Base-by-base conservation (phyloP, 2,113 vertebrate genomes). In the Nycticryphes semicollaris region DNA sequence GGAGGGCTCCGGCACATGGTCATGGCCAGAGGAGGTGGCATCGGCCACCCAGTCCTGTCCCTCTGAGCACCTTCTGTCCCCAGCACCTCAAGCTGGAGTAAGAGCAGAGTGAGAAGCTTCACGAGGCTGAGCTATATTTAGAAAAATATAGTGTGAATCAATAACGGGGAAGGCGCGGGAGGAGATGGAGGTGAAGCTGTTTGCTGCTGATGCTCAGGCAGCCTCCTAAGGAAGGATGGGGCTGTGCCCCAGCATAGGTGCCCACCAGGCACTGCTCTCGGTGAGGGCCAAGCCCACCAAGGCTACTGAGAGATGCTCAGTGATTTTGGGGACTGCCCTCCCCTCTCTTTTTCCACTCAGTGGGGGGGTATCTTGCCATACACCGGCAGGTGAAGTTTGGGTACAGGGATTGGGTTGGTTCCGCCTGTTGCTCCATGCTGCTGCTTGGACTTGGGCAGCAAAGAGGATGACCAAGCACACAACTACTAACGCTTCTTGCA, bases 21-120 rank as follows among this genome's bases (percentile, higher is more conserved):
- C 3, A 1, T 0, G 9, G 41, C 74, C 15, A 3, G 0, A 35
- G 3, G 60, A 3, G 4, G 45, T 1, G 45, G 45, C 31, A 31
- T 45, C 3, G 12, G 45, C 54, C 16, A 7, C 39, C 59, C 45
- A 4, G n/a, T n/a, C 9, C 48, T 4, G n/a, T 57, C 51, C 37
- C 63, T 28, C 64, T 5, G 63, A 14, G 50, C 74, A 5, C 39
- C 27, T 12, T 12, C 51, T 2, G 60, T 33, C 87, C 37, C 31
- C 43, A 3, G 33, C 56, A 14, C 6, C 48, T 68, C 53, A 1
- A 7, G 22, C 47, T 33, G 37, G n/a, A 39, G 89, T 9, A 16
- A 39, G 22, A 63, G 27, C 48, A 4, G 70, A 30, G 57, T 1
- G 41, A 60, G 69, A 20, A 77, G 35, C 67, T 68, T 48, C 62